phyloP scores from a whole-genome alignment of 2,888 invertebrate species.

The Sinotaia quadrata region DNA sequence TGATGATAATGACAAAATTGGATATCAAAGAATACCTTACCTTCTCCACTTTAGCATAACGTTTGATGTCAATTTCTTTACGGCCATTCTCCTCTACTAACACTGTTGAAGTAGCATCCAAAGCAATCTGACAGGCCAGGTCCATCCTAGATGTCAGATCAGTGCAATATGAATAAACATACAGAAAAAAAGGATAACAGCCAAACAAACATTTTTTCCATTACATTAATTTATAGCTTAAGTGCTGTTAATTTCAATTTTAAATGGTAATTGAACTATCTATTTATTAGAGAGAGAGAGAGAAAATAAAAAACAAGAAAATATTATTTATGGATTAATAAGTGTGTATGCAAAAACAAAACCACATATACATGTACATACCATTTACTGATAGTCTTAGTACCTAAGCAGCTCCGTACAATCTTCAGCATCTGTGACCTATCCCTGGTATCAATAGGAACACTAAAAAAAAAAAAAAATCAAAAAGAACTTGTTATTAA shows the following conservation, averaged over 20 bases:
- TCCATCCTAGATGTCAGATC: slow-evolving; percentile 82
- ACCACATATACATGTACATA: no score
- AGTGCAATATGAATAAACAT: neutral
- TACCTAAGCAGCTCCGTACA: slow-evolving; percentile 92
- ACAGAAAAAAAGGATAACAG: neutral
- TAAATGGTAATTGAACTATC: neutral
- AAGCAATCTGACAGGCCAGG: slow-evolving; percentile 93
- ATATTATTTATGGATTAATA: no score
- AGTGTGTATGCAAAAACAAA: no score
- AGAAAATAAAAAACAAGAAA: no score
- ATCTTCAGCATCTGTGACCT: slow-evolving; percentile 86
- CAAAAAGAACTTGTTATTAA: no score
- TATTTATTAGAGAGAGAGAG: no score
- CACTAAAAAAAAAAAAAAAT: slow-evolving; percentile 74
- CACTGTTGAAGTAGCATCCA: slow-evolving; percentile 95
- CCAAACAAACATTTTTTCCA: neutral
- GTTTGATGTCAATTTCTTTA: slow-evolving; percentile 96
- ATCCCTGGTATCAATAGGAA: slow-evolving; percentile 86
- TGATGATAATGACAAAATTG: no score
- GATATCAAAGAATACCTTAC: no score
- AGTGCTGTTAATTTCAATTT: neutral
- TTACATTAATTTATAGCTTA: neutral
- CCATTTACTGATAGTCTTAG: slow-evolving; percentile 97
- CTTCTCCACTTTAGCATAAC: slow-evolving; percentile 91
- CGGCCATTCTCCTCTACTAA: slow-evolving; percentile 86